Conservation (phyloP, 2,113 vertebrate genomes). For the Lutjanus erythropterus region DNA sequence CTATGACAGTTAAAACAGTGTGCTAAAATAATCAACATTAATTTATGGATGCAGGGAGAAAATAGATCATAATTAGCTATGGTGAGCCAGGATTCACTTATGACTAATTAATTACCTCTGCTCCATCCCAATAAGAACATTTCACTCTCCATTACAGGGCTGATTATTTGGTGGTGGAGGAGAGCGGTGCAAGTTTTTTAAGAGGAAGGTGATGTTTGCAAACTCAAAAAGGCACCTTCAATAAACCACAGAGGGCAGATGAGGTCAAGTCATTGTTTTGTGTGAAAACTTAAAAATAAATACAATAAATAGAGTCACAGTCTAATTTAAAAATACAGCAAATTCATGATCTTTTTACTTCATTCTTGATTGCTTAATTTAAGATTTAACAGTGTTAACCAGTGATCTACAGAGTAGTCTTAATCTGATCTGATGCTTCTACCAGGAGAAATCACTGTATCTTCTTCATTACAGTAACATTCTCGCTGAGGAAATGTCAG, state of each 20-base stretch:
- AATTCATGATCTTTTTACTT: too few relatives aligned
- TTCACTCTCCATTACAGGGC: not conserved
- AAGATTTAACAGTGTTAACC: too few relatives aligned
- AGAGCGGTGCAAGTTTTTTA: not conserved
- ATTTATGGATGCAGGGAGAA: not conserved
- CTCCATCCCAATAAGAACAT: not conserved
- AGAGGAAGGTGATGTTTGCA: not conserved
- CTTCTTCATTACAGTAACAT: too few relatives aligned
- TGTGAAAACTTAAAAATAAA: too few relatives aligned
- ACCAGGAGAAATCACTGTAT: too few relatives aligned
- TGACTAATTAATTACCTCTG: not conserved
- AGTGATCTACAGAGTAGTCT: too few relatives aligned
- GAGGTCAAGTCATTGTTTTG: too few relatives aligned
- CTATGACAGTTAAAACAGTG: not conserved
- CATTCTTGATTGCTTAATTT: too few relatives aligned
- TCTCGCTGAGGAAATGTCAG: too few relatives aligned
- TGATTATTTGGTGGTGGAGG: constrained; percentile 9
- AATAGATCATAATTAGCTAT: not conserved
- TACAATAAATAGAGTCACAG: too few relatives aligned
- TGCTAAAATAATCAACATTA: not conserved
- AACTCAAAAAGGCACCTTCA: constrained; percentile 31
- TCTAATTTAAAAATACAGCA: too few relatives aligned
- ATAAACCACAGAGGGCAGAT: constrained; percentile 23
- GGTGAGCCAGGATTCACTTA: not conserved
- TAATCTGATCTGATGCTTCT: too few relatives aligned